These are phyloP conservation scores for Antennarius maculatus DNA, from an alignment of 2,797 vertebrate genomes.

Conservation along the genomic window DNA sequence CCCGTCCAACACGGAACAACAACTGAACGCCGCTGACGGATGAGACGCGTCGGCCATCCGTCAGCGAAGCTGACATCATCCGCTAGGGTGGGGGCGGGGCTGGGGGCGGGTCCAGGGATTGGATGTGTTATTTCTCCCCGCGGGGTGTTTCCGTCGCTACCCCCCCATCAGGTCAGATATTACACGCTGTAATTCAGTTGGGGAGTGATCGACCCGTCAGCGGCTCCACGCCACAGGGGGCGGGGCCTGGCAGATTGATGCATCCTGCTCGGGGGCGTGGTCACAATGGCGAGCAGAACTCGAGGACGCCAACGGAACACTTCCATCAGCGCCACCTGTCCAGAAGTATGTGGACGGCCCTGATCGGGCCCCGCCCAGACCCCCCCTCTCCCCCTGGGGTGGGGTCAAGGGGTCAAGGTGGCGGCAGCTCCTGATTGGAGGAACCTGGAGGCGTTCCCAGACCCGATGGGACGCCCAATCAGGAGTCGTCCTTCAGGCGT, in stretches of 20 bases:
- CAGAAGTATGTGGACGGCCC: background rate
- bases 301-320: too few species aligned
- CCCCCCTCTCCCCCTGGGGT: too few species aligned
- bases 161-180: conserved; percentile 65
- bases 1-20: background rate
- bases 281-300: too few species aligned
- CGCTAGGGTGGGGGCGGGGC: conserved; percentile 4
- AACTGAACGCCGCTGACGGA: conserved; percentile 30
- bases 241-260: conserved; percentile 67
- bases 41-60: conserved; percentile 27
- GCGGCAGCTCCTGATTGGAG: too few species aligned
- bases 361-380: background rate
- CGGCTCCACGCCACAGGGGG: conserved; percentile 52
- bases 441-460: too few species aligned
- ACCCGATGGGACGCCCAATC: too few species aligned
- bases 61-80: conserved; percentile 26
- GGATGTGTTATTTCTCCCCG: conserved; percentile 62
- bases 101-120: background rate
- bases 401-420: too few species aligned
- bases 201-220: conserved; percentile 82
- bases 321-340: background rate
- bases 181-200: conserved; percentile 78
- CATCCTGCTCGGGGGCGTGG: conserved; percentile 42
- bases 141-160: conserved; percentile 68
- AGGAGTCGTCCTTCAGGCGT: too few species aligned